Evolutionary conservation across 2,113 vertebrate genomes (phyloP).

Genomic region (Perccottus glenii): DNA sequence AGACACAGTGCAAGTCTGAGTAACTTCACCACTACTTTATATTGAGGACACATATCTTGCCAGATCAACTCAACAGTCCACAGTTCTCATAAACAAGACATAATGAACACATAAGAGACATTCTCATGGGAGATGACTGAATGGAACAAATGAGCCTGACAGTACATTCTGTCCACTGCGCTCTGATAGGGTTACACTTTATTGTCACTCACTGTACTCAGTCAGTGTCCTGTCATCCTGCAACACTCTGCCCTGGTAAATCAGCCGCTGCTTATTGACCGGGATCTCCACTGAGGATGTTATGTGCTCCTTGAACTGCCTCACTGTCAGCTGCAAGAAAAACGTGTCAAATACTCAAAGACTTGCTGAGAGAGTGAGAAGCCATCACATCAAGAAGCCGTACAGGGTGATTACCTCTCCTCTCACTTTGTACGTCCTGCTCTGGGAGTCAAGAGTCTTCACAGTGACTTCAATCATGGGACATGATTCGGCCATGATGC

Average conservation of each 20-base stretch:
- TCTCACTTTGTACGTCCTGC: slow-evolving; percentile 83
- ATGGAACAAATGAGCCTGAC: neutral
- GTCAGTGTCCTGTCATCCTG: slow-evolving; percentile 86
- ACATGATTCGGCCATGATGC: slow-evolving; percentile 76
- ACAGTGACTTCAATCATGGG: slow-evolving; percentile 82
- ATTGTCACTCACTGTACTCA: slow-evolving; percentile 85
- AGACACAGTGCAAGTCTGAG: too few relatives aligned
- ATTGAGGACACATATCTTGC: too few relatives aligned
- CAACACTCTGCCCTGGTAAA: slow-evolving; percentile 88
- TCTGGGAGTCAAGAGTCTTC: slow-evolving; percentile 88
- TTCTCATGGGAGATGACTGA: neutral
- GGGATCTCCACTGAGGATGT: slow-evolving; percentile 84
- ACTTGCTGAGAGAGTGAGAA: neutral
- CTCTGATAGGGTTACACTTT: neutral
- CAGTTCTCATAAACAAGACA: too few relatives aligned
- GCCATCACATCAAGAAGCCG: neutral
- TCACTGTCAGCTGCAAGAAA: slow-evolving; percentile 82
- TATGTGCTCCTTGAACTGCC: slow-evolving; percentile 88
- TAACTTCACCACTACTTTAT: too few relatives aligned
- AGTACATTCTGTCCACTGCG: neutral
- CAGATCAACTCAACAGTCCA: too few relatives aligned
- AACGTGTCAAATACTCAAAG: neutral
- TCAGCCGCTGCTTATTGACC: slow-evolving; percentile 86
- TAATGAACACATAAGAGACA: too few relatives aligned
- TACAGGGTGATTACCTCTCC: slow-evolving; percentile 77